These are phyloP conservation scores for Drosophila guanche DNA, from an alignment of 1,140 invertebrate genomes.

Conservation along the genomic window DNA sequence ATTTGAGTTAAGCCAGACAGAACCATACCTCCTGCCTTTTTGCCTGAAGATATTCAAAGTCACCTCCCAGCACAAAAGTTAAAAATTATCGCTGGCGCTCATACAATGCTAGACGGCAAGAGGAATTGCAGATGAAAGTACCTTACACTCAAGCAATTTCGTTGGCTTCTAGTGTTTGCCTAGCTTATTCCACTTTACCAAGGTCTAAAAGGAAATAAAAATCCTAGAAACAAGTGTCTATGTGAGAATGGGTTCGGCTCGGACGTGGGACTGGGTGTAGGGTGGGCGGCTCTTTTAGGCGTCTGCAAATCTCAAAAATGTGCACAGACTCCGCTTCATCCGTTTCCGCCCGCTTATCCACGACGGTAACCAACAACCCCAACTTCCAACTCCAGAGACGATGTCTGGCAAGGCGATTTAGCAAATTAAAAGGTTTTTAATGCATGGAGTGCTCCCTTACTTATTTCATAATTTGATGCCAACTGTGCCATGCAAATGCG, in stretches of 20 bases:
- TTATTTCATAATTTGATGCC: constrained; percentile 80
- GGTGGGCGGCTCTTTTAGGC: constrained; percentile 58
- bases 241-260: constrained; percentile 8
- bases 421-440: constrained; percentile 84
- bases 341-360: constrained; percentile 63
- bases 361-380: constrained; percentile 17
- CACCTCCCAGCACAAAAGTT: constrained; percentile 58
- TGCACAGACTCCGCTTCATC: constrained; percentile 67
- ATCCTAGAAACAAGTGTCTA: constrained; percentile 57
- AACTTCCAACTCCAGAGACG: constrained; percentile 23
- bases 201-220: constrained; percentile 46
- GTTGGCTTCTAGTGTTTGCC: constrained; percentile 66
- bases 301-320: constrained; percentile 79
- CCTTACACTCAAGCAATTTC: constrained; percentile 38
- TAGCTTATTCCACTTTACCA: constrained; percentile 67
- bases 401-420: constrained; percentile 83
- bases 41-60: constrained; percentile 53
- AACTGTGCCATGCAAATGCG: constrained; percentile 47
- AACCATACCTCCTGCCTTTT: constrained; percentile 34
- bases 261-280: constrained; percentile 28
- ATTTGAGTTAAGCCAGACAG: constrained; percentile 31
- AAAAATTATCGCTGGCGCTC: constrained; percentile 65
- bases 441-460: constrained; percentile 81
- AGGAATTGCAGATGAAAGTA: constrained; percentile 15
- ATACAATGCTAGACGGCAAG: constrained; percentile 4